Evolutionary conservation across 2,113 vertebrate species (phyloP).

Genomic region (Toxotes chatareus): DNA sequence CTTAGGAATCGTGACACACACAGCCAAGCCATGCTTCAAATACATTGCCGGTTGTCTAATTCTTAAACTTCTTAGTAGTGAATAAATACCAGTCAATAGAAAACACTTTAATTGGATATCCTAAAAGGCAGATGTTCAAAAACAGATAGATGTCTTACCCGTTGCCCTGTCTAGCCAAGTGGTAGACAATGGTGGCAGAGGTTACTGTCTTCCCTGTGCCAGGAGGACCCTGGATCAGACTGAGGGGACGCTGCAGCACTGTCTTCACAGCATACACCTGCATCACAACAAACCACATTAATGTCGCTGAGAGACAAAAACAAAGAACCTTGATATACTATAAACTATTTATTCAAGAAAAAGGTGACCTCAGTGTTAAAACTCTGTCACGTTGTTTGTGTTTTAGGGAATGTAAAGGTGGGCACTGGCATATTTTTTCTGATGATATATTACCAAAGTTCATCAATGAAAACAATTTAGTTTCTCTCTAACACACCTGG

Average conservation of each 20-base stretch:
- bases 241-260: conserved; percentile 93
- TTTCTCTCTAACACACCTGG: conserved; percentile 83
- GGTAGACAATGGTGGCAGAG: conserved; percentile 95
- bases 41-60: neutral
- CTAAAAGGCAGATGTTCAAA: neutral
- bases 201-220: conserved; percentile 96
- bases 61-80: too few species aligned
- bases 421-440: neutral
- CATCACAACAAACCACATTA: conserved; percentile 9
- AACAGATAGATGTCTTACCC: conserved; percentile 84
- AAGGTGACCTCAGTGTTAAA: neutral
- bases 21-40: neutral
- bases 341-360: neutral
- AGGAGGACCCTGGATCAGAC: conserved; percentile 95
- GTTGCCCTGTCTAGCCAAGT: conserved; percentile 94
- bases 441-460: neutral
- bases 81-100: neutral
- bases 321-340: neutral
- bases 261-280: conserved; percentile 97
- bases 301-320: neutral
- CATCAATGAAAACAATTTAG: neutral
- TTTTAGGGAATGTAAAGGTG: neutral
- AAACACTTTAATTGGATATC: neutral
- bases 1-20: neutral
- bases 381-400: neutral